Evolutionary conservation across 2,113 vertebrate species (phyloP).

Genomic region (Podilymbus podiceps): DNA sequence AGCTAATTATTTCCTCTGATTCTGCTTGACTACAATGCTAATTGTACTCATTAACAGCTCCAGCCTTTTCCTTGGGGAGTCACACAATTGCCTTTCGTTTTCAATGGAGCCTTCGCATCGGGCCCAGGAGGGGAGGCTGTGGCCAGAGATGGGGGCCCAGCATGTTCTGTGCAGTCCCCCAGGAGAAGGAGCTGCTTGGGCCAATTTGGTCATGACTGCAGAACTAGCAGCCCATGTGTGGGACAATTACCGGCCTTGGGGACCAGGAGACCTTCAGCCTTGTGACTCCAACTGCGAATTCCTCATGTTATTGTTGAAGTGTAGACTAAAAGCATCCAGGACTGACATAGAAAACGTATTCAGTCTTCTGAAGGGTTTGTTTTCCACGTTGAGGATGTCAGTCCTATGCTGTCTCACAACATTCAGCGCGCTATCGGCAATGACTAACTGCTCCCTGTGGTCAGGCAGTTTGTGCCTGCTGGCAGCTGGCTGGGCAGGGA

Average conservation of each 20-base stretch:
- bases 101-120: background rate
- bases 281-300: background rate
- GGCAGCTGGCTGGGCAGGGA: background rate
- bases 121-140: background rate
- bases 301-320: background rate
- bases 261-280: background rate
- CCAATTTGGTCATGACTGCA: background rate
- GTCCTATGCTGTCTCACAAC: background rate
- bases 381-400: background rate
- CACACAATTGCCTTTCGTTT: background rate
- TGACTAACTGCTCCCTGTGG: background rate
- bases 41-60: slow-evolving; percentile 60
- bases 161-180: background rate
- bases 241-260: background rate
- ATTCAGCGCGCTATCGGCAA: fast-evolving
- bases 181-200: background rate
- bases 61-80: slow-evolving; percentile 37
- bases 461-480: background rate
- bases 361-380: background rate
- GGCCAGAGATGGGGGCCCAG: background rate
- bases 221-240: background rate
- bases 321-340: background rate
- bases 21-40: slow-evolving; percentile 49
- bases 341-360: background rate
- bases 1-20: slow-evolving; percentile 59